Conservation (phyloP, 2,113 vertebrate species). For the Cryptomyrus ogoouensis region DNA sequence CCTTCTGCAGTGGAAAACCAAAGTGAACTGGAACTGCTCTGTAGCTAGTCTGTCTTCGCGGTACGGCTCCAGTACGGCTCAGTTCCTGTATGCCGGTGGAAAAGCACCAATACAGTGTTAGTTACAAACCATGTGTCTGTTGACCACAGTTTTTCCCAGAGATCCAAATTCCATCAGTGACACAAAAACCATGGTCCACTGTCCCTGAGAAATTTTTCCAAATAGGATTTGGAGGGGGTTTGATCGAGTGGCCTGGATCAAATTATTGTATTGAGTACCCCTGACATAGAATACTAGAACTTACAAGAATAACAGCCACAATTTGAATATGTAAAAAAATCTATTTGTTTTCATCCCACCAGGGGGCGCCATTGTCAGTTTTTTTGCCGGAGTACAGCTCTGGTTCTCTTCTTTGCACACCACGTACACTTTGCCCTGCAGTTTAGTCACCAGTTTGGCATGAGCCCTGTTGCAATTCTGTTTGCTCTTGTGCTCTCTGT, state of each 20-base stretch:
- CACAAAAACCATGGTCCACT: neutral
- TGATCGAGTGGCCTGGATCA: neutral
- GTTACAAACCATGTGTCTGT: neutral
- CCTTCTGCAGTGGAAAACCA: neutral
- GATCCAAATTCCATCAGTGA: neutral
- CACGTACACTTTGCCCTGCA: conserved; percentile 7
- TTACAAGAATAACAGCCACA: neutral
- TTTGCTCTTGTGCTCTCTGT: conserved; percentile 18
- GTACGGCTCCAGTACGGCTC: neutral
- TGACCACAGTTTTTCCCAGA: neutral
- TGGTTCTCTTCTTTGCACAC: conserved; percentile 27
- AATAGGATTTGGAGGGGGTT: neutral
- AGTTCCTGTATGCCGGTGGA: neutral
- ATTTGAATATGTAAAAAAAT: neutral
- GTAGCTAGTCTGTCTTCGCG: neutral
- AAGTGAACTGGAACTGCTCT: neutral
- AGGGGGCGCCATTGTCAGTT: conserved; percentile 29
- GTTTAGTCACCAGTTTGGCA: conserved; percentile 46
- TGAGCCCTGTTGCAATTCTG: conserved; percentile 37
- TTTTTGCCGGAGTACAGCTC: neutral
- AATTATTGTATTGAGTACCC: neutral
- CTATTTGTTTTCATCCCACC: conserved; percentile 22
- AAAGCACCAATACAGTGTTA: neutral
- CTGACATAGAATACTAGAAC: neutral
- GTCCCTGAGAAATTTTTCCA: neutral